Percentiles rank a stretch among this genome's conserved stretches.
Evolutionary conservation across 2,888 invertebrate species (phyloP).

Genomic region (Caenorhabditis sp.): DNA sequence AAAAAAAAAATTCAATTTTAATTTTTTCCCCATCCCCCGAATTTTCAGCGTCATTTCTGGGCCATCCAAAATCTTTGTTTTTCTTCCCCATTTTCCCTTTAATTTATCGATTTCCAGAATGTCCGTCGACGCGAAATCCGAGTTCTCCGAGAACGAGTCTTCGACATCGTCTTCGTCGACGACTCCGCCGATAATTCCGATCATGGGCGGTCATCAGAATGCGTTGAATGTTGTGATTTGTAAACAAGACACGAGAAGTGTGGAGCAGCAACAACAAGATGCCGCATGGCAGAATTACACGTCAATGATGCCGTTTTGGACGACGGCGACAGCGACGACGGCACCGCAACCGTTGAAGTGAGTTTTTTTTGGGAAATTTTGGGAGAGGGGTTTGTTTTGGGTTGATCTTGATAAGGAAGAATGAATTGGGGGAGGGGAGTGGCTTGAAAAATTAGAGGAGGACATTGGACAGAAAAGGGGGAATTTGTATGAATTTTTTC

Average conservation of each 20-base stretch:
- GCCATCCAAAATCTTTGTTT: neutral
- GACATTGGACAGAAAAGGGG: too few species aligned
- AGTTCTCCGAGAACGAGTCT: conserved; percentile 61
- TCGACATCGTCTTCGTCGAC: conserved; percentile 31
- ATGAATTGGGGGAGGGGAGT: neutral
- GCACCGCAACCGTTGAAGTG: conserved; percentile 39
- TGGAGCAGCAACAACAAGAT: too few species aligned
- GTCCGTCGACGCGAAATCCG: conserved; percentile 49
- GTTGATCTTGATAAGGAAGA: too few species aligned
- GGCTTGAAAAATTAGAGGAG: too few species aligned
- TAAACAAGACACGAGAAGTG: too few species aligned
- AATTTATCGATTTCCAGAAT: conserved; percentile 22
- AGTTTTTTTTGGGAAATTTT: too few species aligned
- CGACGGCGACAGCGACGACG: neutral
- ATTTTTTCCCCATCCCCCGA: too few species aligned
- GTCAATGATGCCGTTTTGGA: conserved; percentile 48
- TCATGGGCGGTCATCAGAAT: neutral
- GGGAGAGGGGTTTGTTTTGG: too few species aligned
- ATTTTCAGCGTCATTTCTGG: too few species aligned
- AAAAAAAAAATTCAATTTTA: too few species aligned
- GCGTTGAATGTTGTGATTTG: neutral
- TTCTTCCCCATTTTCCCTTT: neutral
- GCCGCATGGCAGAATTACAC: conserved; percentile 19
- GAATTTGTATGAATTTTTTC: too few species aligned
- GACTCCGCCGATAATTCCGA: too few species aligned